Evolutionary conservation across 2,113 vertebrate genomes (phyloP).

Genomic region (Rostratula benghalensis): DNA sequence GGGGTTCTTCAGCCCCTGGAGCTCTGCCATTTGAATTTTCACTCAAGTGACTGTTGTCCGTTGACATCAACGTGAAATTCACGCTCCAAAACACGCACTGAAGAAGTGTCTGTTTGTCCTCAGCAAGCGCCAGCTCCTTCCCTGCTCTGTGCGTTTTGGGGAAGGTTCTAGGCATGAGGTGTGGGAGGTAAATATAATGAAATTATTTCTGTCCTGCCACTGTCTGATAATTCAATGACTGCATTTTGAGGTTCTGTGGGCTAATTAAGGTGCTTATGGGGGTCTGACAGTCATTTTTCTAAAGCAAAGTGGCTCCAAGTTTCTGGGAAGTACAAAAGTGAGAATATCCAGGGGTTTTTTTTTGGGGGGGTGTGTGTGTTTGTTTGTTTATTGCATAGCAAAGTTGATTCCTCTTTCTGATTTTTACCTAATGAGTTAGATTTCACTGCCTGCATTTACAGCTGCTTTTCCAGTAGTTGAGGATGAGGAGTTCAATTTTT

Average conservation of each 20-base stretch:
- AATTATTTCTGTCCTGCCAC: background rate
- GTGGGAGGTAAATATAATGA: background rate
- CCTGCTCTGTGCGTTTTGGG: background rate
- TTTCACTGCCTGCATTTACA: background rate
- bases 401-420: background rate
- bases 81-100: background rate
- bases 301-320: background rate
- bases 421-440: background rate
- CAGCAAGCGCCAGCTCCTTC: background rate
- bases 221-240: background rate
- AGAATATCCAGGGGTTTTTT: background rate
- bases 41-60: background rate
- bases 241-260: background rate
- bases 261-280: background rate
- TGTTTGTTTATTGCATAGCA: background rate
- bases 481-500: background rate
- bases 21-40: background rate
- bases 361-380: background rate
- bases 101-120: background rate
- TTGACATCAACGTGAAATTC: background rate
- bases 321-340: background rate
- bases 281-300: background rate
- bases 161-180: background rate
- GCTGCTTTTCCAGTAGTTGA: background rate
- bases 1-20: background rate